Evolutionary conservation across 2,888 invertebrate genomes (phyloP).

Genomic region (Ectemnius cavifrons): DNA sequence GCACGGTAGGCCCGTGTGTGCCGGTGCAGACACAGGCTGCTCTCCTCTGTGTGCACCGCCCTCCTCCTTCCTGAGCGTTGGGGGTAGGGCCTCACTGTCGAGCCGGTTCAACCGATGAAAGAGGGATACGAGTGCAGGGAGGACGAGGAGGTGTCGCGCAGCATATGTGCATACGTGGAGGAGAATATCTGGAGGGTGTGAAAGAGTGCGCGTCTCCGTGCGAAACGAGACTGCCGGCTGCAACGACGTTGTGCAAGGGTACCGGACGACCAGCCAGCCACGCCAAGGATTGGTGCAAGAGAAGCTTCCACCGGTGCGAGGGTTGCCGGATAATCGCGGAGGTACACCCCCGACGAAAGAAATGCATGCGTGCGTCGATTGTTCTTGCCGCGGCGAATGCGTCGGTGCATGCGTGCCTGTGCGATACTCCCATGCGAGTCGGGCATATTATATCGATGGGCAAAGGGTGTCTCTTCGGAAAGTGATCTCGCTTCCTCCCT

Average conservation of each 20-base stretch:
- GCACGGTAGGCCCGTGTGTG: conserved; percentile 31
- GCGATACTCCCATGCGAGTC: conserved; percentile 17
- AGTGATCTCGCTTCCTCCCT: conserved; percentile 44
- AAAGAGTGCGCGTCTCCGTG: conserved; percentile 63
- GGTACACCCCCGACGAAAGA: conserved; percentile 59
- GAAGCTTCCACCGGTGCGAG: conserved; percentile 37
- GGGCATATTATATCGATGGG: conserved; percentile 43
- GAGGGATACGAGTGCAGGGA: conserved; percentile 49
- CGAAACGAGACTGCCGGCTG: conserved; percentile 56
- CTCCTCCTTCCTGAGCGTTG: neutral
- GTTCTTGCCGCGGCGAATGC: conserved; percentile 54
- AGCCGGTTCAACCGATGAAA: conserved; percentile 28
- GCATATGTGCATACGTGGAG: conserved; percentile 57
- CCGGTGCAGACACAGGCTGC: neutral
- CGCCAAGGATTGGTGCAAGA: conserved; percentile 13
- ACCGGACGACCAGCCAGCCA: neutral
- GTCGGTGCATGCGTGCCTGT: conserved; percentile 6
- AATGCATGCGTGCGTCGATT: conserved; percentile 70
- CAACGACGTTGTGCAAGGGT: conserved; percentile 21
- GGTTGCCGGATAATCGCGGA: conserved; percentile 39
- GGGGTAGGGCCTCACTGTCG: neutral
- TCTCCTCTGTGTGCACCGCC: conserved; percentile 18
- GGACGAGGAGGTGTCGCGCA: conserved; percentile 22
- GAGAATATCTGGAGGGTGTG: conserved; percentile 69
- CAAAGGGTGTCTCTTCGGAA: conserved; percentile 39